Evolutionary conservation across 2,113 vertebrate species (phyloP), one percentile per base, ranked within the genome.

Genomic region (Petromus typicus): DNA sequence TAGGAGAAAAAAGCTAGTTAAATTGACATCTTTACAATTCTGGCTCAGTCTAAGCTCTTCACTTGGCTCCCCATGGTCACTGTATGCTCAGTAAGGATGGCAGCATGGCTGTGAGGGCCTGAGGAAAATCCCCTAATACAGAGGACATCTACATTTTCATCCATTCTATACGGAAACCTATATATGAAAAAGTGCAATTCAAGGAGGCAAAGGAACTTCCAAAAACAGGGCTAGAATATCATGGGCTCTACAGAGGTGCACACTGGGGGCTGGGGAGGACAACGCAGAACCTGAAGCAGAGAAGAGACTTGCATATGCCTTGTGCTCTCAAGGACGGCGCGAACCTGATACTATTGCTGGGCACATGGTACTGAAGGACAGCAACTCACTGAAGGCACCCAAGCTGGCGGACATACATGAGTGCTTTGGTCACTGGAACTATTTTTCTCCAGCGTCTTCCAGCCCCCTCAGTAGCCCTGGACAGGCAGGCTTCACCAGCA

Each of bases 1-100:
- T 91, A 57, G 93, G 83, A 97, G 56, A 56, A n/a, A n/a, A n/a
- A n/a, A 43, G 40, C 76, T 76, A 43, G 40, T 66, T 73, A 32
- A 56, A 6, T 66, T 16, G 27, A 16, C 32, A 7, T 76, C 54
- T 6, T 61, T 73, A 16, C 48, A 59, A 25, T 30, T 34, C 30
- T 16, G 7, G 22, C 64, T 91, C 64, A 61, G 86, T 73, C n/a
- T 37, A 54, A 27, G 54, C 23, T 87, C 45, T 87, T 43, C 30
- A 1, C 56, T 2, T 64, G 64, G 54, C 76, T 43, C 6, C 32
- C 56, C 23, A 3, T 16, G 64, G 17, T 22, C 75, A 75, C 69
- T 54, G 2, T 37, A n/a, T 40, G 22, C 54, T 40, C 64, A 27
- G 45, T 45, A 48, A 9, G 32, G 56, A 66, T 57, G 4, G 30